Percentiles rank a stretch among this genome's conserved stretches.
Evolutionary conservation across 1,140 invertebrate species (phyloP).

Genomic region (Diuraphis noxia): DNA sequence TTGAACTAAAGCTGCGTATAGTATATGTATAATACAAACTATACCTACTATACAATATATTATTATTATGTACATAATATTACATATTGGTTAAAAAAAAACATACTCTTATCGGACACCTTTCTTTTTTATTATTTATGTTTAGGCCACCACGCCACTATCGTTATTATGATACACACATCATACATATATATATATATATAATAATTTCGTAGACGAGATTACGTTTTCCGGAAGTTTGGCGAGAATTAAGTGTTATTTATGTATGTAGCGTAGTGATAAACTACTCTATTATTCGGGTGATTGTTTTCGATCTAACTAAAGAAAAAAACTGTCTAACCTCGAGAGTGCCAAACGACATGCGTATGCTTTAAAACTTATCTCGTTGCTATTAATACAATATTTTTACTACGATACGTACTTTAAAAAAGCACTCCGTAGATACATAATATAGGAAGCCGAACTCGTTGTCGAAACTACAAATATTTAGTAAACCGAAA

Average conservation of each 20-base stretch:
- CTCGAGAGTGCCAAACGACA: not conserved
- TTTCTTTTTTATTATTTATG: constrained; percentile 32
- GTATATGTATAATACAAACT: not conserved
- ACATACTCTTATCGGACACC: constrained; percentile 23
- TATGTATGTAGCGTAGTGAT: not conserved
- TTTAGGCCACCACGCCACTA: not conserved
- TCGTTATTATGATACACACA: not conserved
- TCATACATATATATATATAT: no score
- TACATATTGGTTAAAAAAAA: not conserved
- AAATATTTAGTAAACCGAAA: no score
- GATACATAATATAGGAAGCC: not conserved
- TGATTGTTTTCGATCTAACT: not conserved
- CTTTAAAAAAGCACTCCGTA: no score
- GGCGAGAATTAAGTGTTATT: not conserved
- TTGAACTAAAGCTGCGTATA: not conserved
- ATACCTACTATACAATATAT: no score
- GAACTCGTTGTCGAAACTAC: no score
- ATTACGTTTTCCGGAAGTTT: not conserved
- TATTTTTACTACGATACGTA: not conserved
- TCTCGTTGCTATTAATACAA: not conserved
- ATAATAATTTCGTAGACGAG: not conserved
- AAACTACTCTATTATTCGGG: constrained; percentile 13
- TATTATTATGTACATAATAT: not conserved
- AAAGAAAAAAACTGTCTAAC: not conserved
- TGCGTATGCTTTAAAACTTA: not conserved